Base-by-base conservation (phyloP, 2,113 vertebrate species). In the Melanerpes aurifrons region DNA sequence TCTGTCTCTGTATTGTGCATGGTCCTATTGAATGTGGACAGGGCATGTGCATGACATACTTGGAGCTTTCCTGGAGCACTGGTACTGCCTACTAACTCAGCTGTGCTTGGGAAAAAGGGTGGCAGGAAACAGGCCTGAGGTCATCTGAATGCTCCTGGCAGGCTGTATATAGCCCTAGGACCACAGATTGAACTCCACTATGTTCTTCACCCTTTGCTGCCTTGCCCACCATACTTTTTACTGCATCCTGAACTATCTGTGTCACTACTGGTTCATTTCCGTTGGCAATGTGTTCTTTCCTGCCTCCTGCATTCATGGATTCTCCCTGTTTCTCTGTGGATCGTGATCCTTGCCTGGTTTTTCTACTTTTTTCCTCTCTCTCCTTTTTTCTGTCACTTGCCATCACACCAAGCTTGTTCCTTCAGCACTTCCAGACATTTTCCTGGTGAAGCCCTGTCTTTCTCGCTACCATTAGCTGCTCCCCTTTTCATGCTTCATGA, bases 1-100 rank as follows among this genome's bases (percentile, higher is more conserved):
- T 26, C 85, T 24, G 66, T 68, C 18, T 63, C 68, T 32, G 22
- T 4, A 3, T 31, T 32, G 28, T 62, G 29, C 40, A 72, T 63
- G 54, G 16, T 61, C n/a, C 58, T 50, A 17, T 12, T 50, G 29
- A 82, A 66, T 0, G 0, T 48, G 77, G 48, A 17, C 54, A 85
- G 12, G 29, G 54, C 1, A 12, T 58, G 58, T 1, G 6, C 22
- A 11, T 1, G 26, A 50, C 0, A 73, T 40, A 82, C 35, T 25
- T 69, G 66, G 24, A 72, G 48, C 53, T 81, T 70, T 53, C 56
- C 37, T 63, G 47, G 35, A 62, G 40, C 20, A 16, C 40, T 26
- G 28, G 19, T n/a, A 50, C 18, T 76, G 56, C 59, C 59, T 32
- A 12, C 75, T 89, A 59, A 56, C n/a, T 54, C 50, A 17, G 25